These are phyloP conservation scores for Chloropsis cyanopogon DNA, from an alignment of 2,113 vertebrate species.

Conservation along the genomic window DNA sequence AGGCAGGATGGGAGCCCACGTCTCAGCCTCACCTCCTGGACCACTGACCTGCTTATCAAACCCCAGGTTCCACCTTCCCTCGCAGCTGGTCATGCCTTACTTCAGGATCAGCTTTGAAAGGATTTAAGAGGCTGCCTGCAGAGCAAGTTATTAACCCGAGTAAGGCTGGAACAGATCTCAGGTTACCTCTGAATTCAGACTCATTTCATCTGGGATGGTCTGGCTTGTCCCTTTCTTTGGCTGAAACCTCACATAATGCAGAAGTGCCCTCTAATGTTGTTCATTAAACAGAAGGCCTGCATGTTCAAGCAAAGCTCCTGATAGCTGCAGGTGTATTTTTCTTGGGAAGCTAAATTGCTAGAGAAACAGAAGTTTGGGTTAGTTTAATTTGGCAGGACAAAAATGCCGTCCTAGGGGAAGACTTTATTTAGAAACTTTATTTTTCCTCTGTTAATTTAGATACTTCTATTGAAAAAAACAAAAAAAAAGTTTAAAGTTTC, in stretches of 20 bases:
- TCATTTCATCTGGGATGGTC: background rate
- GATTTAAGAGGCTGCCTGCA: background rate
- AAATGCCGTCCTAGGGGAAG: constrained; percentile 72
- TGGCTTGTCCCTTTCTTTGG: constrained; percentile 13
- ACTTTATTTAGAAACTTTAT: constrained; percentile 79
- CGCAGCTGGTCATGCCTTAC: background rate
- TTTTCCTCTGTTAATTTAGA: constrained; percentile 70
- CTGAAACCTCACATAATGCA: background rate
- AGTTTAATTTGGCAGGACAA: constrained; percentile 74
- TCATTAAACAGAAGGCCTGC: constrained; percentile 13
- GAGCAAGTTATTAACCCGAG: background rate
- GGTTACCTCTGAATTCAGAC: background rate
- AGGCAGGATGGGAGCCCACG: accelerated
- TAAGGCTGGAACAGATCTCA: background rate
- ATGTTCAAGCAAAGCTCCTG: constrained; percentile 44
- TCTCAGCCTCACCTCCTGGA: background rate
- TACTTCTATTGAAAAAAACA: constrained; percentile 48
- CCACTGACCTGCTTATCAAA: background rate
- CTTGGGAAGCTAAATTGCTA: constrained; percentile 74
- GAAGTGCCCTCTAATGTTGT: constrained; percentile 54
- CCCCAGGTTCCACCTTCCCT: background rate
- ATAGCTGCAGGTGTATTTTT: constrained; percentile 80
- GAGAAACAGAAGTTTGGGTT: constrained; percentile 79
- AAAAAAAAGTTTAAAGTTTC: constrained; percentile 54
- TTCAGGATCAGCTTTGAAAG: background rate